Evolutionary conservation across 2,797 vertebrate genomes (phyloP).

Genomic region (Philypnodon macrostomus): DNA sequence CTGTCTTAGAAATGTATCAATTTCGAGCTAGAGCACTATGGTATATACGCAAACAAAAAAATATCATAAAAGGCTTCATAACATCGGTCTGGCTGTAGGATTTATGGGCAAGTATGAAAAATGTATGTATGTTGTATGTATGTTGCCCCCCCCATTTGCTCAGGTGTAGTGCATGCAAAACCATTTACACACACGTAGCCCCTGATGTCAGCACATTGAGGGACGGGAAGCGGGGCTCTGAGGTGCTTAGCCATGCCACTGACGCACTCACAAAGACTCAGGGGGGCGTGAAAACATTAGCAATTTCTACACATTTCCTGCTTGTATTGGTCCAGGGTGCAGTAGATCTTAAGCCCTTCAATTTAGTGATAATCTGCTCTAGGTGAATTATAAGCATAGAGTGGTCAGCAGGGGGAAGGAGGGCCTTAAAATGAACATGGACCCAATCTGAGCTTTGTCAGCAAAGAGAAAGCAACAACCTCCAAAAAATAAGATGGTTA

Average conservation of each 20-base stretch:
- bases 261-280: constrained; percentile 30
- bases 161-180: constrained; percentile 22
- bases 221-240: constrained; percentile 38
- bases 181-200: constrained; percentile 29
- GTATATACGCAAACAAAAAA: too few relatives aligned
- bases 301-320: constrained; percentile 69
- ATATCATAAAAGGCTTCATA: constrained; percentile 2
- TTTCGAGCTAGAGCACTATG: background rate
- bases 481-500: too few relatives aligned
- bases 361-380: constrained; percentile 66
- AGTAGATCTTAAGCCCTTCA: constrained; percentile 53
- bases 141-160: constrained; percentile 8
- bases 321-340: constrained; percentile 48
- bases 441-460: too few relatives aligned
- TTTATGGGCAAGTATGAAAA: constrained; percentile 34
- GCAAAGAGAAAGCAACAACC: too few relatives aligned
- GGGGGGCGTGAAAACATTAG: constrained; percentile 67
- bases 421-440: too few relatives aligned
- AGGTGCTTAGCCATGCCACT: constrained; percentile 59
- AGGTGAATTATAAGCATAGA: too few relatives aligned
- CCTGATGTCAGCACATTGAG: constrained; percentile 61
- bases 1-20: background rate
- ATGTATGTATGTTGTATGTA: constrained; percentile 23
- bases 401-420: too few relatives aligned
- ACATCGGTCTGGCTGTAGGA: constrained; percentile 7